A percentile compares a stretch with the other conserved stretches of the same genome.
phyloP scores from a whole-genome alignment of 1,140 invertebrate genomes.

The Thrips palmi region DNA sequence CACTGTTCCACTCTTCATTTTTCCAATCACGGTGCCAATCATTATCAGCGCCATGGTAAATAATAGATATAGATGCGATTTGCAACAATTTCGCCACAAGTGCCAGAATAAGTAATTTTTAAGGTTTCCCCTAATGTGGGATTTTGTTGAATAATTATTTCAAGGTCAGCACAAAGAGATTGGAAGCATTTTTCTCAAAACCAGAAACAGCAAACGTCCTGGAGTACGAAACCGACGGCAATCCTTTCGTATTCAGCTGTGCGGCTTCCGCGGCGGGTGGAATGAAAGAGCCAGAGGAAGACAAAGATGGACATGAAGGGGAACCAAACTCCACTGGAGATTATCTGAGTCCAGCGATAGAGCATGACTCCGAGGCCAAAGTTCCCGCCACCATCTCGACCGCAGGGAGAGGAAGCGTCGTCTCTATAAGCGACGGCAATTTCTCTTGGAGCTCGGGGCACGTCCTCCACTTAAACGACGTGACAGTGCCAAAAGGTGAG shows the following conservation, averaged over 20 bases:
- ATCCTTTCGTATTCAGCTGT: no score
- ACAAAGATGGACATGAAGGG: slow-evolving; percentile 21
- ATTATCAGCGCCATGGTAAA: slow-evolving; percentile 54
- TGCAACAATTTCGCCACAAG: background rate
- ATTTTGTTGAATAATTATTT: slow-evolving; percentile 15
- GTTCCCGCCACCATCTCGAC: no score
- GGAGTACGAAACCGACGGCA: slow-evolving; percentile 20
- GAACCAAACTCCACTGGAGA: no score
- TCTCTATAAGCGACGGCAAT: no score
- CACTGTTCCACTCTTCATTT: slow-evolving; percentile 56
- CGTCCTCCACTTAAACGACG: no score
- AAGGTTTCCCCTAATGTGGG: background rate
- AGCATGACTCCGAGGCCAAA: no score
- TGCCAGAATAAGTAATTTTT: background rate
- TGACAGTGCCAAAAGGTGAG: no score
- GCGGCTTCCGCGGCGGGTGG: no score
- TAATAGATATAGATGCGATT: slow-evolving; percentile 12
- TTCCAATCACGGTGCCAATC: slow-evolving; percentile 59
- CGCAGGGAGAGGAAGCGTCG: no score
- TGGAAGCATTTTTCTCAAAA: slow-evolving; percentile 43
- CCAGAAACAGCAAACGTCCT: slow-evolving; percentile 42
- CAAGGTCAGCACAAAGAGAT: slow-evolving; percentile 42
- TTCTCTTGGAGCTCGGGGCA: no score
- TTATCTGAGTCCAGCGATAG: no score
- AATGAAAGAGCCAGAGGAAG: slow-evolving; percentile 26